A percentile compares a stretch with the other conserved stretches of the same genome.
phyloP scores from a whole-genome alignment of 1,140 invertebrate genomes.

The Drosophila nigromelanica region DNA sequence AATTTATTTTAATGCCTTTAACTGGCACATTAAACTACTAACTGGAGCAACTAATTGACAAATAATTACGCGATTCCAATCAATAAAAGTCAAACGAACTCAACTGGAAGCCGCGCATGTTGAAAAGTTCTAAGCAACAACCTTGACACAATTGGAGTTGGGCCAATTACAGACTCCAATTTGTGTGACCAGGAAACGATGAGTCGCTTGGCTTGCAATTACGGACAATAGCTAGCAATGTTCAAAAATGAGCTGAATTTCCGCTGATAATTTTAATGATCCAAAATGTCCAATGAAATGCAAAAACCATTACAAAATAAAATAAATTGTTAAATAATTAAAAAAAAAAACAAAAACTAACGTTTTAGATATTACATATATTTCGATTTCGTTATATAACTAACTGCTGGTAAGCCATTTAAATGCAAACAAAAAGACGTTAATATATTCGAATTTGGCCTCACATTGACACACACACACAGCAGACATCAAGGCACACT shows the following conservation, averaged over 20 bases:
- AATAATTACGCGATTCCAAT: constrained; percentile 28
- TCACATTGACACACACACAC: constrained; percentile 9
- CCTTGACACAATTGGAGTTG: constrained; percentile 32
- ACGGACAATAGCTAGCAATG: constrained; percentile 1
- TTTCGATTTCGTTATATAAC: constrained; percentile 5
- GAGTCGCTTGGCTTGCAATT: constrained; percentile 15
- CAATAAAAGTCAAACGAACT: constrained; percentile 7
- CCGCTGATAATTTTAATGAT: constrained; percentile 3
- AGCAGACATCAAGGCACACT: neutral
- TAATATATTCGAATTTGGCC: constrained; percentile 16
- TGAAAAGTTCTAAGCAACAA: constrained; percentile 3
- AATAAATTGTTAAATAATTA: neutral
- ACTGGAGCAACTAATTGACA: constrained; percentile 32
- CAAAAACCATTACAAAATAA: constrained; percentile 3
- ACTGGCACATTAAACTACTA: neutral
- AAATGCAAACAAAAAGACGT: neutral
- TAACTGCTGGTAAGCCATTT: constrained; percentile 3
- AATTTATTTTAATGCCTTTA: neutral
- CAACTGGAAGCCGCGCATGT: constrained; percentile 6
- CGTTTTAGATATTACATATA: constrained; percentile 14
- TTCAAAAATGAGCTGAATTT: neutral
- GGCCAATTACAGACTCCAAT: constrained; percentile 27
- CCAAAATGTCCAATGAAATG: neutral
- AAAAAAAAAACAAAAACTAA: neutral
- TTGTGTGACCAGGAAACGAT: constrained; percentile 22